Evolutionary conservation across 2,888 invertebrate genomes (phyloP), one percentile per base, ranked within the genome.

Genomic region (Mimachlamys varia): DNA sequence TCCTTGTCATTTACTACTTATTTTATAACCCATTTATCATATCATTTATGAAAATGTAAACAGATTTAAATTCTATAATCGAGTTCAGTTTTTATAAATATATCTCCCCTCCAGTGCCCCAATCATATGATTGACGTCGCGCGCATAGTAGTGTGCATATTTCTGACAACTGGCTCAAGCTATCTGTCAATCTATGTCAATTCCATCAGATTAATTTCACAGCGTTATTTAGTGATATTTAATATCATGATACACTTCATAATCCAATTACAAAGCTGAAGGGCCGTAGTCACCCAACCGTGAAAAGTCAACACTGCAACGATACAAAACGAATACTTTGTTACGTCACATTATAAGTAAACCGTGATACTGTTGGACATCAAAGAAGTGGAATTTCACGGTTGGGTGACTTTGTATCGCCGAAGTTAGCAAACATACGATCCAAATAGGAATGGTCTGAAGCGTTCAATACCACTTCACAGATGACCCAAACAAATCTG

Each of bases 91-190:
- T n/a, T 22, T 62, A 62, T 27, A 58, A 58, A 58, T 58, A 19
- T 19, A 7, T 33, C 27, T 33, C 76, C 76, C 76, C 12, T 33
- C 12, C 0, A 33, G 33, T 27, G 76, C 76, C 76, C 33, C 76
- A 7, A 5, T 76, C 33, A 12, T 76, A 12, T 76, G 76, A 33
- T 33, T 76, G 76, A 76, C 76, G 76, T 76, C 76, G 27, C 76
- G 33, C 76, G 76, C 76, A 76, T 76, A 33, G 27, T 76, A 10
- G 76, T 76, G 76, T 76, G 76, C 76, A 76, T 2, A 22, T 76
- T 76, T 76, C 76, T 76, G 76, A 76, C 76, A 76, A 76, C 76
- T 76, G 76, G 76, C 76, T 76, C 76, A 27, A 76, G 76, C 76
- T 76, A 76, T 76, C 76, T 33, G 76, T 76, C 76, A 76, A 76